phyloP scores from a whole-genome alignment of 2,797 vertebrate genomes.

The Zenarchopterus dispar region DNA sequence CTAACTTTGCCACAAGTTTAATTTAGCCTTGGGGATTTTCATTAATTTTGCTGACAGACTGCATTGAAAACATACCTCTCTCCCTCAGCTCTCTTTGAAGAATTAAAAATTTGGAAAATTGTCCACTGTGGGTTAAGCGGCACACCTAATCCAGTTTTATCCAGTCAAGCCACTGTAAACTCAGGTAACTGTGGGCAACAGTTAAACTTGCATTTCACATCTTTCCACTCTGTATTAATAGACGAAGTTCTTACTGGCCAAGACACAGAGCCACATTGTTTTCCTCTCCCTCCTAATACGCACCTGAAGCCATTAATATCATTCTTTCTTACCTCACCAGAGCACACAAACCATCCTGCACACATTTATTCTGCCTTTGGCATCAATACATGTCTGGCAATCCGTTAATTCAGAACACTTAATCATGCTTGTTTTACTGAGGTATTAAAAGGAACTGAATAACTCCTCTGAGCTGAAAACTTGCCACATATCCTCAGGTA shows the following conservation, averaged over 20 bases:
- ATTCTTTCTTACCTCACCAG: constrained; percentile 14
- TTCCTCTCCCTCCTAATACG: constrained; percentile 32
- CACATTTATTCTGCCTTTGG: constrained; percentile 4
- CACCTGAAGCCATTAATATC: constrained; percentile 35
- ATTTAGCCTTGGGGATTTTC: too few relatives aligned
- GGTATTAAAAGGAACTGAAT: constrained; percentile 24
- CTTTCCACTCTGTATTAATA: constrained; percentile 19
- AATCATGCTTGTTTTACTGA: constrained; percentile 18
- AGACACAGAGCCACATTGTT: constrained; percentile 44
- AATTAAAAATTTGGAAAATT: too few relatives aligned
- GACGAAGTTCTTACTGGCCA: constrained; percentile 10
- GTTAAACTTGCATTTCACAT: constrained; percentile 12
- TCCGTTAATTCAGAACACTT: constrained; percentile 22
- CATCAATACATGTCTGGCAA: constrained; percentile 30
- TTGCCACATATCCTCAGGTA: constrained; percentile 1
- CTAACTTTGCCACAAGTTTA: too few relatives aligned
- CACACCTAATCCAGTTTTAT: constrained; percentile 10
- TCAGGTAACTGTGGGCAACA: background rate
- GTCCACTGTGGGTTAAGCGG: too few relatives aligned
- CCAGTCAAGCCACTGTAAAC: background rate
- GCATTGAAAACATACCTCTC: too few relatives aligned
- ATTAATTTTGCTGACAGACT: too few relatives aligned
- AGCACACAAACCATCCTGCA: constrained; percentile 8
- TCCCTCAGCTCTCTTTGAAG: too few relatives aligned
- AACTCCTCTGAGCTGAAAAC: constrained; percentile 6